These are phyloP conservation scores for Sula dactylatra DNA, from an alignment of 2,113 vertebrate species.

Conservation along the genomic window DNA sequence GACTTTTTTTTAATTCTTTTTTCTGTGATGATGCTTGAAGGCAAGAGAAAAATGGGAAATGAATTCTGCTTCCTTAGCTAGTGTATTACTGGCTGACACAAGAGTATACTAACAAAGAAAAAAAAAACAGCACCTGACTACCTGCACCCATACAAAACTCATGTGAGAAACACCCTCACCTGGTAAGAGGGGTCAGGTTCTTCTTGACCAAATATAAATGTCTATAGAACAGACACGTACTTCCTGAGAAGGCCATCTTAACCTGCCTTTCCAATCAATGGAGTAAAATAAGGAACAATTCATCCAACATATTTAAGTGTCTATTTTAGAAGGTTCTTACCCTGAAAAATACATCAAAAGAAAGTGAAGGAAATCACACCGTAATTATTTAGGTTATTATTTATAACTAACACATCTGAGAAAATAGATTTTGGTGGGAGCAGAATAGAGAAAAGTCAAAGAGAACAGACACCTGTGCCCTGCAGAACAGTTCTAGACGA, in stretches of 20 bases:
- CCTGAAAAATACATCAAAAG: background rate
- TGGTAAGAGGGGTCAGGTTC: background rate
- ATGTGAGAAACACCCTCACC: background rate
- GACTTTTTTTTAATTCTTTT: background rate
- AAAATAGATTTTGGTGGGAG: background rate
- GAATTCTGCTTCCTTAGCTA: background rate
- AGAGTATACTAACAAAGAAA: background rate
- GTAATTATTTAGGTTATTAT: background rate
- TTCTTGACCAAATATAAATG: background rate
- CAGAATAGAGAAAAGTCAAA: background rate
- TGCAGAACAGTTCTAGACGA: background rate
- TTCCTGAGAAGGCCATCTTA: background rate
- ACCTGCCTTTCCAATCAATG: background rate
- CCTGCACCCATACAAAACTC: background rate
- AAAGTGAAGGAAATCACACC: background rate
- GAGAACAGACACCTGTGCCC: background rate
- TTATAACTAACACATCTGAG: fast-evolving
- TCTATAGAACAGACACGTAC: background rate
- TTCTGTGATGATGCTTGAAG: background rate
- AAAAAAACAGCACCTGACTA: too few relatives aligned
- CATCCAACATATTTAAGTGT: background rate
- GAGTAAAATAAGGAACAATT: background rate
- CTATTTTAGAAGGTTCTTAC: background rate
- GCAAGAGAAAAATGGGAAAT: background rate
- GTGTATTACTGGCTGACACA: background rate